Base-by-base conservation (phyloP, 2,888 invertebrate genomes). In the Tanypteryx hageni region DNA sequence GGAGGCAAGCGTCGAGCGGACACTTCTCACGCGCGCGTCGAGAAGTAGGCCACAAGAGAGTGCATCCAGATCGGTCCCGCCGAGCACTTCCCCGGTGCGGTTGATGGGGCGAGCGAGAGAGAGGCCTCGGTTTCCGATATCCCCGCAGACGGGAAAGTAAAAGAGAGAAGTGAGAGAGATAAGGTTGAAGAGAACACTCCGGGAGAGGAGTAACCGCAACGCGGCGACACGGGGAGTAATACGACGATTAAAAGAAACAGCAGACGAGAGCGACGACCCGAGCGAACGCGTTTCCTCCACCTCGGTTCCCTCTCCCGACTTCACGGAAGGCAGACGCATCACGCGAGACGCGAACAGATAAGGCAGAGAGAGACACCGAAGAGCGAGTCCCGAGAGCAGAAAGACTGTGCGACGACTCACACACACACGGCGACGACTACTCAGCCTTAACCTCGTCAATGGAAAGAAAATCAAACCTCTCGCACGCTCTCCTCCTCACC, bases 381-480 rank as follows among this genome's bases (percentile, higher is more conserved):
- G n/a, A n/a, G n/a, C n/a, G n/a, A n/a, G n/a, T n/a, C n/a, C n/a
- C 14, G 56, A 18, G 83, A 18, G 56, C 18, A 56, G 83, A 7
- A 44, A 18, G 7, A 18, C 11, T 22, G 68, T 64, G n/a, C 64
- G n/a, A 14, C 22, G 76, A 76, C 22, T 76, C 76, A 76, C 27
- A n/a, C n/a, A n/a, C n/a, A n/a, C n/a, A n/a, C n/a, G n/a, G 76
- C 61, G 89, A 44, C 16, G 64, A 44, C 61, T 11, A n/a, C 61
- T 64, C 64, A 27, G 64, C 89, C 89, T 89, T 89, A 89, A 89
- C 89, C 89, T 89, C 68, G 89, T 44, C 89, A 89, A 89, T 56
- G 44, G 64, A 89, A 89, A 89, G 89, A 89, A 89, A 64, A 89
- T 68, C 64, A 89, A 68, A 44, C 89, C 64, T 64, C 89, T 18